These are phyloP conservation scores for Coremacera marginata DNA, from an alignment of 2,888 invertebrate genomes.

Conservation along the genomic window DNA sequence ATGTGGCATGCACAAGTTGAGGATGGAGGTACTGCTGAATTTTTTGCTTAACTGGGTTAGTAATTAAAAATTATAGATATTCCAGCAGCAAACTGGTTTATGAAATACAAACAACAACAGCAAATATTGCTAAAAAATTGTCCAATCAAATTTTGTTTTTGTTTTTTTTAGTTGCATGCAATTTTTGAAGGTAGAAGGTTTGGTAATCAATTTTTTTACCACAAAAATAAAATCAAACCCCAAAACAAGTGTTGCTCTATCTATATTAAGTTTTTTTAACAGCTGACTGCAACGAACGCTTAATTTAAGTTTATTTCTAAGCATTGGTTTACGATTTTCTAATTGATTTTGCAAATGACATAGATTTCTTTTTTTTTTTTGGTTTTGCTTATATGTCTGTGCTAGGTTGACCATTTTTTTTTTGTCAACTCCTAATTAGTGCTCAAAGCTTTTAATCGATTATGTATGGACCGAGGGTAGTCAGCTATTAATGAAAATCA, in stretches of 20 bases:
- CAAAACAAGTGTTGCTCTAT: too few species aligned
- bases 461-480: conserved; percentile 5
- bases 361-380: not conserved
- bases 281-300: not conserved
- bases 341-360: conserved; percentile 5
- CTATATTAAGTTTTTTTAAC: not conserved
- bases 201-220: not conserved
- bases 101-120: not conserved
- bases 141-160: too few species aligned
- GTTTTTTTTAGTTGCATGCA: not conserved
- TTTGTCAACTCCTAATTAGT: conserved; percentile 15
- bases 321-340: not conserved
- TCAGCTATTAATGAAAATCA: conserved; percentile 27
- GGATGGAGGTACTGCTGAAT: not conserved
- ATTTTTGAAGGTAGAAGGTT: not conserved
- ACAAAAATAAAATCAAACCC: not conserved
- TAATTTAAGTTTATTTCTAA: not conserved
- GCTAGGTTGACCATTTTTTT: not conserved
- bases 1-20: too few species aligned
- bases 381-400: too few species aligned
- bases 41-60: conserved; percentile 39
- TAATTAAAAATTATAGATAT: conserved; percentile 38
- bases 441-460: conserved; percentile 24
- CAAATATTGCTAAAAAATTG: not conserved
- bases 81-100: not conserved